Base-by-base conservation (phyloP, 92 coral and sea anemone species). In the Porites evermanni region DNA sequence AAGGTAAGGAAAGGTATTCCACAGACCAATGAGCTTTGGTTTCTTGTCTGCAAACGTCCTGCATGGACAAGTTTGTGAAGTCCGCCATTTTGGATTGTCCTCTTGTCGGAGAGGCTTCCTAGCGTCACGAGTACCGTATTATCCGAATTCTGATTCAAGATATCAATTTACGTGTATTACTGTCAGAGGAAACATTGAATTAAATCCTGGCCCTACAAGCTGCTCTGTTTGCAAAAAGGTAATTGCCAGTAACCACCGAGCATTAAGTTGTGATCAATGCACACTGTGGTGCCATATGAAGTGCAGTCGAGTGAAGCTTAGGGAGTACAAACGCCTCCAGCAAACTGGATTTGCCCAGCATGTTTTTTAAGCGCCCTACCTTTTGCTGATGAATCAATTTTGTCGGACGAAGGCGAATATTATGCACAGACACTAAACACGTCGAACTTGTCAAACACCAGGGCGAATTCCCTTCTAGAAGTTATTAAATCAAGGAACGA, bases 401-500 rank as follows among this genome's bases (percentile, higher is more conserved):
- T 59, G 64, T 12, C 6, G 14, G 18, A 59, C 14, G 18, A 59
- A 59, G 47, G 47, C 47, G 47, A 38, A 38, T 5, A 38, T 38
- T 38, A 38, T 38, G 47, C 6, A 38, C 6, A 38, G 47, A 38
- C 47, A 38, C 47, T 38, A 7, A 38, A 38, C 47, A 38, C 47
- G 47, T 38, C 47, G 6, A 38, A 38, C 47, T 38, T 38, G 47
- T 38, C 47, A 38, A 38, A 38, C 47, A 38, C 47, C 47, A 38
- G 47, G 2, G 47, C 47, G 47, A 38, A 38, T 38, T 38, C 47
- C 47, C 6, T 38, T 4, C 47, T 4, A 3, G 47, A 38, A 38
- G 47, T 38, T 38, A 38, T 38, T 38, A 38, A 38, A 26, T 69
- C 73, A 85, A 85, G 76, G 67, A 77, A 78, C 58, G 69, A 67